Evolutionary conservation across 1,140 invertebrate species (phyloP), one percentile per base, ranked within the genome.

Genomic region (Drosophila elegans): DNA sequence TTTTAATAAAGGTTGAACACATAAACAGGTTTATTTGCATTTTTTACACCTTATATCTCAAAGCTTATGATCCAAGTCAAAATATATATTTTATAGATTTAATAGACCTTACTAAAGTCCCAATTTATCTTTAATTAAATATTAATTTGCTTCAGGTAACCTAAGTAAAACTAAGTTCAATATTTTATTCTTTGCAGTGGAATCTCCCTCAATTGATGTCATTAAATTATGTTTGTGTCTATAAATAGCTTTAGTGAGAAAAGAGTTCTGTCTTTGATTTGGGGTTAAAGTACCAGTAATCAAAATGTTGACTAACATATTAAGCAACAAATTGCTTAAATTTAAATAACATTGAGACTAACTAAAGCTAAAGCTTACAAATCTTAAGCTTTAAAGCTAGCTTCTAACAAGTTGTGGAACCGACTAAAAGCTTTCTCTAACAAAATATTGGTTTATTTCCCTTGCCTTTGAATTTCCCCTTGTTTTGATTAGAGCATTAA

Each of bases 201-300:
- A 7, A 27, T 34, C 10, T n/a, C 13, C 16, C 25, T 21, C 44
- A 55, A 54, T 49, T 74, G 52, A 34, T 39, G 7, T 44, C 39
- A 21, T 68, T 66, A 68, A 68, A 68, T 45, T 52, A 52, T 66
- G 25, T 29, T 66, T 48, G 11, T 25, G 4, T 6, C 76, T 83
- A 83, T 75, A 83, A 83, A 83, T 84, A 83, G 80, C 34, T 11
- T 38, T 39, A 57, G 34, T 67, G 52, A 42, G 36, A 45, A 78
- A 69, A 56, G 49, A 69, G 49, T 69, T 69, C 69, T 13, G 59
- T 49, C 78, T 45, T 73, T 59, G 29, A 29, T 57, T 39, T 73
- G 59, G 75, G 79, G 82, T 88, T 88, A 82, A 86, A 86, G 83
- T 79, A 78, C 83, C 57, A 36, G 29, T 74, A 81, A 81, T 80